These are phyloP conservation scores for Dione juno DNA, from an alignment of 2,888 invertebrate genomes.

Conservation along the genomic window DNA sequence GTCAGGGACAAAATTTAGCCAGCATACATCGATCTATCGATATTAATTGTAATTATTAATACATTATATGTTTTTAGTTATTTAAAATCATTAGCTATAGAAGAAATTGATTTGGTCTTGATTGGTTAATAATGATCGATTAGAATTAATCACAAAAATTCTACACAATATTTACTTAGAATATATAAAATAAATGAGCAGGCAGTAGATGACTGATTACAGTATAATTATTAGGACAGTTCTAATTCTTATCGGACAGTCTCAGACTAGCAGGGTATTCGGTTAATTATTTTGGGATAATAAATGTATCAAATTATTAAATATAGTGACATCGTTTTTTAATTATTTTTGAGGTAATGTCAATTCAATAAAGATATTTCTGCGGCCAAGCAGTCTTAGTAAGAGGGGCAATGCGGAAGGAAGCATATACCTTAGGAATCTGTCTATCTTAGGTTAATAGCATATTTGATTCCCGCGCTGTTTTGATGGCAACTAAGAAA, in stretches of 20 bases:
- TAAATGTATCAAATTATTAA: too few relatives aligned
- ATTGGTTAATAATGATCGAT: neutral
- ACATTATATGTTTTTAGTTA: neutral
- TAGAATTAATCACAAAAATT: neutral
- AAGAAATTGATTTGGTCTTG: neutral
- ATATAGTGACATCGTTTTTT: too few relatives aligned
- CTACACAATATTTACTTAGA: neutral
- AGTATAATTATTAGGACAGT: neutral
- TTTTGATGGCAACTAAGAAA: too few relatives aligned
- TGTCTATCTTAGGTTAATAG: too few relatives aligned
- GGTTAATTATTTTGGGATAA: too few relatives aligned
- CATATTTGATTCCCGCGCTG: too few relatives aligned
- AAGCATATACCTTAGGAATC: too few relatives aligned
- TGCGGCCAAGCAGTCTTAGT: too few relatives aligned
- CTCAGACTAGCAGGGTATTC: too few relatives aligned
- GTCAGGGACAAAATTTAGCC: neutral
- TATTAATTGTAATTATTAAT: neutral
- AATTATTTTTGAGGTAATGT: too few relatives aligned
- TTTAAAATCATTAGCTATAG: neutral
- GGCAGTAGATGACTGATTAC: slow-evolving; percentile 5
- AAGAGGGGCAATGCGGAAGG: too few relatives aligned
- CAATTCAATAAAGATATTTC: too few relatives aligned
- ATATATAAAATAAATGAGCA: neutral
- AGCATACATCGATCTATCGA: neutral
- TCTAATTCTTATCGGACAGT: neutral